Percentiles rank a stretch among this genome's conserved stretches.
Conservation (phyloP, 2,888 invertebrate species). For the Andrena chrysosceles region DNA sequence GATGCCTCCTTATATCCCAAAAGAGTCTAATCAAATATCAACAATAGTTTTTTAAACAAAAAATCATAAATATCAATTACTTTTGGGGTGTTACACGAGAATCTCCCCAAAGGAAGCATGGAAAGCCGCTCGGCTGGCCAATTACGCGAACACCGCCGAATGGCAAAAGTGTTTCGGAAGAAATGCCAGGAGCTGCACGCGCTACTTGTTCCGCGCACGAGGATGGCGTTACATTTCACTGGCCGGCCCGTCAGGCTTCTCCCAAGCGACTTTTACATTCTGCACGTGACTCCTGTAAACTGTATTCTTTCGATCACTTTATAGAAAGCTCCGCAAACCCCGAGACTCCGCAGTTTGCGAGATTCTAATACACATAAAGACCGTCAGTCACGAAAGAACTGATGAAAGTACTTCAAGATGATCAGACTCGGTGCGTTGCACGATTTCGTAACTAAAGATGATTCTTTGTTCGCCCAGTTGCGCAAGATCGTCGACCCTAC, state of each 20-base stretch:
- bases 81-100: no score
- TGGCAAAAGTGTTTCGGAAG: conserved; percentile 43
- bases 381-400: background rate
- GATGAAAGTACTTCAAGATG: background rate
- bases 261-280: conserved; percentile 38
- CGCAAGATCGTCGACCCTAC: conserved; percentile 17
- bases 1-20: no score
- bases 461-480: background rate
- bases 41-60: no score
- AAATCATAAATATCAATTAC: no score
- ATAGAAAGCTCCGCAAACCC: background rate
- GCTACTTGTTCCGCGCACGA: conserved; percentile 30
- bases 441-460: background rate
- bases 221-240: conserved; percentile 32
- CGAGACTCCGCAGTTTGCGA: background rate
- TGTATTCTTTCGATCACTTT: background rate
- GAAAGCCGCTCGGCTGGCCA: background rate
- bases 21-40: no score
- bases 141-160: background rate
- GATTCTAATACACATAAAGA: background rate
- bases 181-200: conserved; percentile 28
- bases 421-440: background rate
- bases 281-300: conserved; percentile 2
- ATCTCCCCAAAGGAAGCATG: background rate
- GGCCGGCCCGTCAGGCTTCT: conserved; percentile 29